phyloP scores from a whole-genome alignment of 2,797 vertebrate genomes.

The Acipenser transmontanus region DNA sequence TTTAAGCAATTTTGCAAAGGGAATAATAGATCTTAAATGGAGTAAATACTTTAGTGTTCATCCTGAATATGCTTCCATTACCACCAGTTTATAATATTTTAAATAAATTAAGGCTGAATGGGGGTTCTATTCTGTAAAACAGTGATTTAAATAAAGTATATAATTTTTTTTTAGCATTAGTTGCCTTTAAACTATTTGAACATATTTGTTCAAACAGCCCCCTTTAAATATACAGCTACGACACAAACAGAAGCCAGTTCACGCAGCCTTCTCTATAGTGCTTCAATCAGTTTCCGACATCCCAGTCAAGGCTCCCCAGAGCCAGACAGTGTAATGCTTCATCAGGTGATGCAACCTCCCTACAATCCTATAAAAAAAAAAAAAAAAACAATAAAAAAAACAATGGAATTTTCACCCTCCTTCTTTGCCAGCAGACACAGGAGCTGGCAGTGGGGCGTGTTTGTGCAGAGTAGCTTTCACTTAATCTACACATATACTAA shows the following conservation, averaged over 20 bases:
- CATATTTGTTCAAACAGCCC: conserved; percentile 21
- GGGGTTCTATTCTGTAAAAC: conserved; percentile 14
- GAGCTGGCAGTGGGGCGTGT: neutral
- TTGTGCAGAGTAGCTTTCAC: neutral
- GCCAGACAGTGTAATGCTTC: no score
- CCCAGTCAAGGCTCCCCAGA: no score
- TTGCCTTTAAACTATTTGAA: conserved; percentile 13
- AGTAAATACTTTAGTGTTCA: conserved; percentile 27
- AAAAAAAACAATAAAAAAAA: no score
- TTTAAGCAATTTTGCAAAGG: conserved; percentile 42
- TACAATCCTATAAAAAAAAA: no score
- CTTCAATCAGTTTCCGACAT: no score
- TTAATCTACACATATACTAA: conserved; percentile 80
- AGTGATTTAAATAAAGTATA: conserved; percentile 16
- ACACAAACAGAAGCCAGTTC: no score
- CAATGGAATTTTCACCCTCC: neutral
- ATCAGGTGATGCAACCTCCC: no score
- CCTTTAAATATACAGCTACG: no score
- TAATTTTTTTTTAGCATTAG: neutral
- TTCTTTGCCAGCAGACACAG: conserved; percentile 11
- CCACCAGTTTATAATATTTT: conserved; percentile 37
- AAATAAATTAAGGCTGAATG: conserved; percentile 62
- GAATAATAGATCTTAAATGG: conserved; percentile 35
- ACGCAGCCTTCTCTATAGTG: no score
- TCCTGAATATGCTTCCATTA: conserved; percentile 31